Evolutionary conservation across 2,797 vertebrate species (phyloP).

Genomic region (Cacajao melanocephalus): DNA sequence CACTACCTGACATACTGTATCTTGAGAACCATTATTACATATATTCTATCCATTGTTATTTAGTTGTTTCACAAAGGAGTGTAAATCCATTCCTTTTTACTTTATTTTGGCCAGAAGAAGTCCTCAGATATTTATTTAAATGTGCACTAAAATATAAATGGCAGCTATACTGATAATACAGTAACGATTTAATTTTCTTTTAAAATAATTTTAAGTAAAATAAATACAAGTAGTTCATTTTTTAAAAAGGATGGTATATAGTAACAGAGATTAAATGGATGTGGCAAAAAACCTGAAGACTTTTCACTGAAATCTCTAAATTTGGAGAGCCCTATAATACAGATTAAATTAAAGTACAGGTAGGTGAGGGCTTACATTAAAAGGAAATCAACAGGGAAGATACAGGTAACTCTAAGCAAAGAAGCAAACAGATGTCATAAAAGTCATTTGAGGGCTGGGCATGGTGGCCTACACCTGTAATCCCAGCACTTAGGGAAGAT

Average conservation of each 20-base stretch:
- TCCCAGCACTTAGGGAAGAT: not conserved
- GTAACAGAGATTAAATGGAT: not conserved
- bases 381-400: not conserved
- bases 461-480: not conserved
- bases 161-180: not conserved
- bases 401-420: not conserved
- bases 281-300: not conserved
- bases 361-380: not conserved
- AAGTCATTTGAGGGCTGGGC: not conserved
- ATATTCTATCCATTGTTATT: not conserved
- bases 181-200: not conserved
- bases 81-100: not conserved
- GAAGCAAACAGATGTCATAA: not conserved
- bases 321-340: not conserved
- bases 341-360: not conserved
- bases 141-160: slow-evolving; percentile 18
- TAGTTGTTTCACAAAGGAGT: not conserved
- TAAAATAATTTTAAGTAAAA: slow-evolving; percentile 14
- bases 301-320: not conserved
- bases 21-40: not conserved
- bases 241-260: not conserved
- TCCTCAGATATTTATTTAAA: slow-evolving; percentile 15
- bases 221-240: not conserved
- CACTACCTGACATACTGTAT: not conserved
- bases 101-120: not conserved